These are phyloP conservation scores for Sialis lutaria DNA, from an alignment of 2,888 invertebrate species.

Conservation along the genomic window DNA sequence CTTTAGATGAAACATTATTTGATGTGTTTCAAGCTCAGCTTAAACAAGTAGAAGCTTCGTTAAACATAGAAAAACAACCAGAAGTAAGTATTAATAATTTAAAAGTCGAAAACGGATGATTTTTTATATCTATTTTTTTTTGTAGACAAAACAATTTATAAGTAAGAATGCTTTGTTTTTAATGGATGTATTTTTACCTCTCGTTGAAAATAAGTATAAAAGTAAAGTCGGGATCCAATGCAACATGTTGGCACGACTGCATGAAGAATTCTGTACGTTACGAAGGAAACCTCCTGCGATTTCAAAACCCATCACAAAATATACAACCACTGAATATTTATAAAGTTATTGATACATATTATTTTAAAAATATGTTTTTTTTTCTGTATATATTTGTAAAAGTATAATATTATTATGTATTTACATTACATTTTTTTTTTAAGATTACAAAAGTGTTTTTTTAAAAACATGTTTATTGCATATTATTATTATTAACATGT, in stretches of 20 bases:
- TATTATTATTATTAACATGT: too few species aligned
- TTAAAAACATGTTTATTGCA: too few species aligned
- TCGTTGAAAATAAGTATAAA: conserved; percentile 41
- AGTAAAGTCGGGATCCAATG: conserved; percentile 41
- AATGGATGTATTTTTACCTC: conserved; percentile 42
- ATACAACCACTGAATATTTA: conserved; percentile 48
- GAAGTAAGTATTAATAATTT: conserved; percentile 21
- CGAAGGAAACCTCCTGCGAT: conserved; percentile 33
- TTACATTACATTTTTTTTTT: too few species aligned
- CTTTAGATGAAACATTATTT: conserved; percentile 53
- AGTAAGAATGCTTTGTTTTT: conserved; percentile 55
- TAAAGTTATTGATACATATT: conserved; percentile 17
- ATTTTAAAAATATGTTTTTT: too few species aligned
- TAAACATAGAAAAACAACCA: conserved; percentile 32
- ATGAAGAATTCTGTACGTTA: conserved; percentile 34
- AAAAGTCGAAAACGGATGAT: not conserved
- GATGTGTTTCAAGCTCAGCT: conserved; percentile 61
- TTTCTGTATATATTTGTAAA: too few species aligned
- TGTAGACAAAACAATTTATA: conserved; percentile 28
- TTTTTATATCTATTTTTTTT: conserved; percentile 10
- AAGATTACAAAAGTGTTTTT: too few species aligned
- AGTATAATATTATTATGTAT: too few species aligned
- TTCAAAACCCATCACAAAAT: conserved; percentile 44
- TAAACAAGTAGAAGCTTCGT: conserved; percentile 37
- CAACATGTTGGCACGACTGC: conserved; percentile 30